phyloP scores from a whole-genome alignment of 2,888 invertebrate genomes.

The Cephus spinipes region DNA sequence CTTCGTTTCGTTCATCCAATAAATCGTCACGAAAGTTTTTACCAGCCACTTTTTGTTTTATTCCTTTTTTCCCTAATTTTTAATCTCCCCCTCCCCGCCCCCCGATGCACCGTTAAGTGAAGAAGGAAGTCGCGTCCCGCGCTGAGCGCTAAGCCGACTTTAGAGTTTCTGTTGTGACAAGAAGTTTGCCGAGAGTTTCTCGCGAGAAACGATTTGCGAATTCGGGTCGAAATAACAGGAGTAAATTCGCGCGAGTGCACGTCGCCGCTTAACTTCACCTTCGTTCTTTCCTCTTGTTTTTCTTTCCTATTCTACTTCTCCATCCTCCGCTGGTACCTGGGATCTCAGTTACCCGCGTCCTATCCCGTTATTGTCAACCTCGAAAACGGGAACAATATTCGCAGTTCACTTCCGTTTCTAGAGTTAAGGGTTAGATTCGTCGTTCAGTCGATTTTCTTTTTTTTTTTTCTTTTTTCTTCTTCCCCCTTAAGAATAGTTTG shows the following conservation, averaged over 20 bases:
- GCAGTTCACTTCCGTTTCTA: too few relatives aligned
- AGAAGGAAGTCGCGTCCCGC: slow-evolving; percentile 16
- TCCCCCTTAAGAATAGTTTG: neutral
- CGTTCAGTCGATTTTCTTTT: neutral
- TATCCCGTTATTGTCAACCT: too few relatives aligned
- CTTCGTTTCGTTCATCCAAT: too few relatives aligned
- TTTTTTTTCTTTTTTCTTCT: neutral
- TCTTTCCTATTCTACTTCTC: neutral
- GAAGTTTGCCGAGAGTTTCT: slow-evolving; percentile 38
- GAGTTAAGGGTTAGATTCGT: neutral
- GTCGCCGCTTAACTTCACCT: neutral
- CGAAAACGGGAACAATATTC: too few relatives aligned
- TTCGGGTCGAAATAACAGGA: neutral
- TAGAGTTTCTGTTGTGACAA: slow-evolving; percentile 54
- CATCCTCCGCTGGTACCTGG: neutral
- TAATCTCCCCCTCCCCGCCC: neutral
- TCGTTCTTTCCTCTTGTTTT: neutral
- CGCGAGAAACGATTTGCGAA: neutral
- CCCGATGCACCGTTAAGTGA: too few relatives aligned
- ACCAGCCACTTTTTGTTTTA: neutral
- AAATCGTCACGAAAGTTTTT: too few relatives aligned
- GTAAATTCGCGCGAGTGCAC: too few relatives aligned
- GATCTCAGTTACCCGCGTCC: too few relatives aligned
- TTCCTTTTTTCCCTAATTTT: slow-evolving; percentile 7
- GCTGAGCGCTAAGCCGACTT: slow-evolving; percentile 49